Percentiles rank a stretch among this genome's conserved stretches.
phyloP scores from a whole-genome alignment of 2,888 invertebrate species.

The Eretmocerus hayati region DNA sequence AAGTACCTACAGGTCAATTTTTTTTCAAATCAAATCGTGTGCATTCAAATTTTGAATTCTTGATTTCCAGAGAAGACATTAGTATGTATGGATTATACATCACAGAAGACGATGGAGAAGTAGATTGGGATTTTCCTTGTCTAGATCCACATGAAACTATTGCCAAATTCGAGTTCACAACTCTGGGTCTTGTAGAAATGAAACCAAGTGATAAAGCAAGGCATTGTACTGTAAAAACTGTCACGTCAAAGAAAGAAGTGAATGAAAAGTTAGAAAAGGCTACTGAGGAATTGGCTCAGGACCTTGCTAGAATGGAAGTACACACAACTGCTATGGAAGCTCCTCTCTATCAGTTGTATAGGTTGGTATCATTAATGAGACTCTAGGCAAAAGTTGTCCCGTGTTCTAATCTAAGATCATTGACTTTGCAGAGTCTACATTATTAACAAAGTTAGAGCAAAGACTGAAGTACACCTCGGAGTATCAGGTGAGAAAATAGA shows the following conservation, averaged over 20 bases:
- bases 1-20: constrained; percentile 17
- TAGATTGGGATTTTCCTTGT: constrained; percentile 87
- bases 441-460: constrained; percentile 72
- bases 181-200: constrained; percentile 79
- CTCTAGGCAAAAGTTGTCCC: background rate
- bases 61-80: constrained; percentile 47
- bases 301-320: constrained; percentile 61
- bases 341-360: constrained; percentile 70
- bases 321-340: constrained; percentile 79
- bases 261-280: constrained; percentile 36
- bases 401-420: background rate
- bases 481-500: constrained; percentile 88
- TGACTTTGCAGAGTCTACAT: constrained; percentile 62
- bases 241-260: constrained; percentile 42
- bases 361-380: constrained; percentile 27
- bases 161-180: constrained; percentile 86
- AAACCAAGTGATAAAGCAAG: constrained; percentile 48
- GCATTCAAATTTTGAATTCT: background rate
- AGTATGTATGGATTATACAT: constrained; percentile 81
- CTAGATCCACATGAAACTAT: constrained; percentile 82
- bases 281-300: constrained; percentile 44
- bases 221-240: constrained; percentile 32
- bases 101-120: constrained; percentile 94
- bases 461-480: constrained; percentile 77
- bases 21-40: background rate